Percentiles rank a stretch among this genome's conserved stretches.
phyloP scores from a whole-genome alignment of 2,797 vertebrate species.

The Leptodactylus fallax region DNA sequence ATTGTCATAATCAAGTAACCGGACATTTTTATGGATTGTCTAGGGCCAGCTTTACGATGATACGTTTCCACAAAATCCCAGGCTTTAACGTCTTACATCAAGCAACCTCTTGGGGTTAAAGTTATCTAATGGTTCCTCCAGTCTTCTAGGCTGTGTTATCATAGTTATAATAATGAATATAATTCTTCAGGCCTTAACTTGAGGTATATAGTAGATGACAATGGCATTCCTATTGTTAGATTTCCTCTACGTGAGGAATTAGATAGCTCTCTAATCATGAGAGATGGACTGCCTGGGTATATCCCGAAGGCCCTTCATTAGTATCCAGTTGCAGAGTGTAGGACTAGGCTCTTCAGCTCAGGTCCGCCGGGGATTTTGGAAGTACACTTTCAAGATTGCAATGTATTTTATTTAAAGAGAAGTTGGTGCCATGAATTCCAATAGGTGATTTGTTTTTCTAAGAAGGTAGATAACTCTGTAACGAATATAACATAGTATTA shows the following conservation, averaged over 20 bases:
- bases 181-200: constrained; percentile 26
- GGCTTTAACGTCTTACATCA: constrained; percentile 44
- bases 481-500: too few species aligned
- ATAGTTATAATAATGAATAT: constrained; percentile 32
- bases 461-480: background rate
- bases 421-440: background rate
- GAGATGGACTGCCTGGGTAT: constrained; percentile 1
- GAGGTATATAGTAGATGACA: constrained; percentile 32
- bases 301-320: constrained; percentile 4
- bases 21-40: constrained; percentile 56
- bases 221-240: background rate
- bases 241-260: background rate
- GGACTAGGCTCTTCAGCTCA: background rate
- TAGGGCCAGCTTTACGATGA: constrained; percentile 21
- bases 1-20: constrained; percentile 39
- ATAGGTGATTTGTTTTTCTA: constrained; percentile 12
- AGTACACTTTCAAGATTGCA: background rate
- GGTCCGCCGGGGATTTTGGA: background rate
- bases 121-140: constrained; percentile 32
- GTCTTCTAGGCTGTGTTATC: constrained; percentile 10
- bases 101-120: constrained; percentile 28
- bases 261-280: constrained; percentile 7
- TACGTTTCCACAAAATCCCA: constrained; percentile 30
- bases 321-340: background rate
- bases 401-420: background rate